Conservation (phyloP, 2,888 invertebrate species). For the Branchellion lobata region DNA sequence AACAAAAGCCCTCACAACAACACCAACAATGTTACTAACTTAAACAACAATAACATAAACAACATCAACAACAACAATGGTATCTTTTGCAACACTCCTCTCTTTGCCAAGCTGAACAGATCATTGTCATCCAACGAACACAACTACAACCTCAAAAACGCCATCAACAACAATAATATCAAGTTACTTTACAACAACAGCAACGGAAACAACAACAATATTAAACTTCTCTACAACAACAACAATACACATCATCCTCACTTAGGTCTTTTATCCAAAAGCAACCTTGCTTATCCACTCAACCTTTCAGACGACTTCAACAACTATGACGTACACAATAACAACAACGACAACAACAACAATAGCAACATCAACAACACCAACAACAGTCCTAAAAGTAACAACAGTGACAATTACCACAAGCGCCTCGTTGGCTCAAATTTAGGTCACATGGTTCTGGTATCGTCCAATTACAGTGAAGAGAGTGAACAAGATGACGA, state of each 20-base stretch:
- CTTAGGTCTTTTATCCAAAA: neutral
- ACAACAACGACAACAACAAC: too few species aligned
- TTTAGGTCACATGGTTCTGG: neutral
- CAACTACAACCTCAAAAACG: neutral
- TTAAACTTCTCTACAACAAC: too few species aligned
- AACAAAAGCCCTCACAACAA: neutral
- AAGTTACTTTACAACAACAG: too few species aligned
- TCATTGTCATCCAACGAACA: neutral
- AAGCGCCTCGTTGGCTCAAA: neutral
- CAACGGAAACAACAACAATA: too few species aligned
- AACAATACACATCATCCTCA: too few species aligned
- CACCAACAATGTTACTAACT: neutral
- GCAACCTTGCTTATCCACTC: neutral
- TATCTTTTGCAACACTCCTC: neutral
- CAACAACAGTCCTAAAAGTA: neutral
- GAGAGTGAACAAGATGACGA: conserved; percentile 15
- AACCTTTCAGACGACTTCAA: neutral
- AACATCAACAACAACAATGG: neutral
- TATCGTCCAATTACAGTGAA: conserved; percentile 14
- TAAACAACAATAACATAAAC: neutral
- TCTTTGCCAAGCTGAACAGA: neutral
- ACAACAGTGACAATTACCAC: neutral
- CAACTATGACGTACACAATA: too few species aligned
- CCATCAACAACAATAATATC: neutral
- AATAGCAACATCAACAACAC: neutral